phyloP scores from a whole-genome alignment of 2,888 invertebrate genomes.

The Ptychoptera contaminata region DNA sequence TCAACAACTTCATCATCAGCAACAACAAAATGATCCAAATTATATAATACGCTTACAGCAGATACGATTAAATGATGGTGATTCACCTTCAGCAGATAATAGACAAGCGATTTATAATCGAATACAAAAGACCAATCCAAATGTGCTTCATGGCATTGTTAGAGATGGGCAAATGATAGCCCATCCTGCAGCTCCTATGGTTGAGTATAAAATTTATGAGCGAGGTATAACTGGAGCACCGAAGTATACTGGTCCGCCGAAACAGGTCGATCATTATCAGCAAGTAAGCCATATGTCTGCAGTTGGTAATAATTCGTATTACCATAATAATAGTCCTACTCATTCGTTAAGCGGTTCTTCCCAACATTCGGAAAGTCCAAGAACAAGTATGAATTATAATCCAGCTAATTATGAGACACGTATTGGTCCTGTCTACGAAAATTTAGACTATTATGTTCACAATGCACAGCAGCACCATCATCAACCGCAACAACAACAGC shows the following conservation, averaged over 20 bases:
- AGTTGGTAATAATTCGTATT: constrained; percentile 27
- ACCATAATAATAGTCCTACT: constrained; percentile 34
- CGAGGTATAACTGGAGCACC: constrained; percentile 60
- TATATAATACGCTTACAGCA: not conserved
- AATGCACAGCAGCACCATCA: constrained; percentile 19
- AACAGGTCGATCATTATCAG: constrained; percentile 22
- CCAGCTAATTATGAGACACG: constrained; percentile 17
- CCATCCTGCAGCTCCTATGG: not conserved
- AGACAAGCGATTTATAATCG: not conserved
- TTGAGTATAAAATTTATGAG: constrained; percentile 44
- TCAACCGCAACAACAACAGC: not conserved
- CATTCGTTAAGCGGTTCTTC: constrained; percentile 43
- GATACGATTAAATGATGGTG: not conserved
- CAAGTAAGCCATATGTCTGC: constrained; percentile 30
- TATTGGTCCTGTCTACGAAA: constrained; percentile 55
- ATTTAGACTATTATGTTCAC: constrained; percentile 61
- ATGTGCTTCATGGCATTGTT: too few species aligned
- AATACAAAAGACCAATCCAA: too few species aligned
- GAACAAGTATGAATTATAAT: constrained; percentile 21
- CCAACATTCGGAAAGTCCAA: constrained; percentile 37
- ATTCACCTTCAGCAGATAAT: not conserved
- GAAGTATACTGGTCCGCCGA: constrained; percentile 61
- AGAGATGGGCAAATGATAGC: not conserved
- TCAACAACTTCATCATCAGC: not conserved
- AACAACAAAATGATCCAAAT: constrained; percentile 5